phyloP scores from a whole-genome alignment of 2,888 invertebrate species.

The Apantesis nais region DNA sequence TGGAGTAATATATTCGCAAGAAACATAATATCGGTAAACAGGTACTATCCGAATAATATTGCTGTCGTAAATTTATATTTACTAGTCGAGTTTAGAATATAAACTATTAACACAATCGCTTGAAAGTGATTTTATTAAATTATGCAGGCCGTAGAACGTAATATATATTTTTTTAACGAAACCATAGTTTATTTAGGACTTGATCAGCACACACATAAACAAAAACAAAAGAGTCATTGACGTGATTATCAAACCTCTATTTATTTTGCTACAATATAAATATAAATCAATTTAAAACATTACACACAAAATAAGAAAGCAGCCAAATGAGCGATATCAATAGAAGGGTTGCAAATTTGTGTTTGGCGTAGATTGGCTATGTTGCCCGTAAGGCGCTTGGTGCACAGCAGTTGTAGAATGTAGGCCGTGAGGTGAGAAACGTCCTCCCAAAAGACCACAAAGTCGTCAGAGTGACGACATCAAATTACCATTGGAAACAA shows the following conservation, averaged over 20 bases:
- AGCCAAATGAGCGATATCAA: background rate
- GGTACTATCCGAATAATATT: background rate
- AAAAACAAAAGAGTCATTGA: background rate
- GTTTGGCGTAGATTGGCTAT: too few relatives aligned
- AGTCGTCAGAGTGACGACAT: too few relatives aligned
- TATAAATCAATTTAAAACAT: background rate
- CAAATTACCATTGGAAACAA: too few relatives aligned
- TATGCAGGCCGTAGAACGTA: background rate
- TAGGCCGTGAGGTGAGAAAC: too few relatives aligned
- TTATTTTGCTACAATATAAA: background rate
- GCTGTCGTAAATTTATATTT: conserved; percentile 6
- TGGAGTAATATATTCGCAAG: background rate
- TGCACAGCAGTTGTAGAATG: too few relatives aligned
- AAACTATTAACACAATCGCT: background rate
- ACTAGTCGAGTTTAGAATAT: background rate
- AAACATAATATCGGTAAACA: background rate
- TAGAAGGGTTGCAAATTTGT: too few relatives aligned
- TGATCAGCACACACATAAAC: background rate
- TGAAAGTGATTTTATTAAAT: background rate
- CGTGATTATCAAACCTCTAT: background rate
- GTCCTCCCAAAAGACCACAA: too few relatives aligned
- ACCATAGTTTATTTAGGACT: background rate
- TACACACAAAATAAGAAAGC: background rate
- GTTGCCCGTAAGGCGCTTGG: too few relatives aligned
- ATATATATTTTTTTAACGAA: background rate